Evolutionary conservation across 2,113 vertebrate genomes (phyloP).

Genomic region (Catharus bicknelli): DNA sequence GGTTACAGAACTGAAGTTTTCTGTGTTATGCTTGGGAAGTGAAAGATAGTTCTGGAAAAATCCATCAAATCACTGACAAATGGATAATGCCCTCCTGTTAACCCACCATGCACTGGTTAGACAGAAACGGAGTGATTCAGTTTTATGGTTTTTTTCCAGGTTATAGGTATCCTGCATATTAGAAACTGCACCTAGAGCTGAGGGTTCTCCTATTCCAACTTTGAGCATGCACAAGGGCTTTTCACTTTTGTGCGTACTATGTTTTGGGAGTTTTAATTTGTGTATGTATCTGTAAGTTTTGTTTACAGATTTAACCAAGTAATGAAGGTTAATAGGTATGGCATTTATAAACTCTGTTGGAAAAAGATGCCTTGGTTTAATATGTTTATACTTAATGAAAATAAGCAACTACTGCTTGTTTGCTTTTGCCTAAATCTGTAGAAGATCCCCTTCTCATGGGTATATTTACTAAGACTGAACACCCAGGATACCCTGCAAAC

Average conservation of each 20-base stretch:
- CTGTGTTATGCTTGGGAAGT: background rate
- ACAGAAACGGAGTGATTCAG: accelerated
- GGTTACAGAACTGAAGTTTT: background rate
- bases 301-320: background rate
- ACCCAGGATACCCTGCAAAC: background rate
- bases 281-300: background rate
- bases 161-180: background rate
- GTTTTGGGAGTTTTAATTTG: background rate
- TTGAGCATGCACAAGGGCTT: background rate
- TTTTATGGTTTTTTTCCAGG: background rate
- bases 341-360: background rate
- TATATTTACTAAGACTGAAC: background rate
- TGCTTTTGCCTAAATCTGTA: background rate
- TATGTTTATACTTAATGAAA: background rate
- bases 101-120: background rate
- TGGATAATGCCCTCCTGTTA: background rate
- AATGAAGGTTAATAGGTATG: background rate
- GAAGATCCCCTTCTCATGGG: background rate
- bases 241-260: background rate
- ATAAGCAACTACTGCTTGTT: background rate
- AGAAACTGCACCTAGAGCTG: background rate
- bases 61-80: background rate
- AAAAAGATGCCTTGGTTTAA: background rate
- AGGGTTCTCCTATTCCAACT: background rate
- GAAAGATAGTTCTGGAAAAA: background rate